Evolutionary conservation across 2,888 invertebrate genomes (phyloP).

Genomic region (Trimorus sp.): DNA sequence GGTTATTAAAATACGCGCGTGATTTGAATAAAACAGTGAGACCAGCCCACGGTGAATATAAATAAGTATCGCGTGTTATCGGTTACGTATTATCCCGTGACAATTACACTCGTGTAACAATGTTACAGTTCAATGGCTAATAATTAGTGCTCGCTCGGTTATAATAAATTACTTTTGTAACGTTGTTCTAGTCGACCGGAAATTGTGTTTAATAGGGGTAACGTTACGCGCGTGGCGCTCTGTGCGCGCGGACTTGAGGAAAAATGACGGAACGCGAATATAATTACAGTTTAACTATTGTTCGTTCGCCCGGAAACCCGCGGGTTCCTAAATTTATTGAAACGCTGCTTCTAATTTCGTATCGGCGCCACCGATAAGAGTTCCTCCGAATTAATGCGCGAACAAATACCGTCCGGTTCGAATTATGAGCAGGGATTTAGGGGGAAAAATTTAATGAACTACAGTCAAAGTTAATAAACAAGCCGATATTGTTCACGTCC

Average conservation of each 20-base stretch:
- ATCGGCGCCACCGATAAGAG: background rate
- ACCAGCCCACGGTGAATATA: conserved; percentile 56
- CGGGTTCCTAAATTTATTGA: conserved; percentile 9
- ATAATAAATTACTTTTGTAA: conserved; percentile 62
- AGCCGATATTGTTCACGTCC: too few relatives aligned
- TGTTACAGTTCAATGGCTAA: conserved; percentile 58
- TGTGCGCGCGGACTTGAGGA: conserved; percentile 36
- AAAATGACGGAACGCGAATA: conserved; percentile 39
- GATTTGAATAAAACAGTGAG: conserved; percentile 56
- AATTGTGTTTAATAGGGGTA: conserved; percentile 50
- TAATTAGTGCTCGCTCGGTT: conserved; percentile 56
- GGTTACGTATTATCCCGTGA: conserved; percentile 57
- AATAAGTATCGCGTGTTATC: conserved; percentile 52
- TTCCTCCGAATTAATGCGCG: too few relatives aligned
- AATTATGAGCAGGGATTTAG: too few relatives aligned
- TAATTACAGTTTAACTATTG: conserved; percentile 36
- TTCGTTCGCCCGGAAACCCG: conserved; percentile 30
- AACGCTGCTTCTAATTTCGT: conserved; percentile 3
- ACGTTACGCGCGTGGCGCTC: background rate
- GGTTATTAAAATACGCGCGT: conserved; percentile 47
- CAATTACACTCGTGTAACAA: conserved; percentile 58
- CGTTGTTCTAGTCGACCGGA: conserved; percentile 48
- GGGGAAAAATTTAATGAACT: too few relatives aligned
- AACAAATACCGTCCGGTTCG: background rate
- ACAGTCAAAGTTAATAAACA: too few relatives aligned